phyloP scores from a whole-genome alignment of 64 coral and sea anemone genomes.

The Dendrophyllia cribrosa region DNA sequence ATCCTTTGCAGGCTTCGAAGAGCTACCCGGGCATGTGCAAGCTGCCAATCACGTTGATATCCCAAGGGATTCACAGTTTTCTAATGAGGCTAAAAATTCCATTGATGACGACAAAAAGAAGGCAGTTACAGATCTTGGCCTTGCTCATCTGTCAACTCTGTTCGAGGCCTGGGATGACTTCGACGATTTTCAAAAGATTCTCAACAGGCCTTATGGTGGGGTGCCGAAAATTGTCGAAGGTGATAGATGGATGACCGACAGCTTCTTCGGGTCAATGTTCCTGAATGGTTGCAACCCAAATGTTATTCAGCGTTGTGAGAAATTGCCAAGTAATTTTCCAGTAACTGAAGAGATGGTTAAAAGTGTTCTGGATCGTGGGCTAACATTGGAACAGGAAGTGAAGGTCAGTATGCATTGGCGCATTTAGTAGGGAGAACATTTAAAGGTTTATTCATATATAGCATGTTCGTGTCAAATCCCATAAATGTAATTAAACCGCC shows the following conservation, averaged over 20 bases:
- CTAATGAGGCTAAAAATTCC: slow-evolving; percentile 58
- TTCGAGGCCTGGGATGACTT: slow-evolving; percentile 69
- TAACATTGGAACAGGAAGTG: slow-evolving; percentile 72
- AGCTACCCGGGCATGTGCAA: slow-evolving; percentile 74
- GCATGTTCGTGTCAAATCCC: too few species aligned
- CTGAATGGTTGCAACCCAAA: slow-evolving; percentile 91
- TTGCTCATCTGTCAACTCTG: slow-evolving; percentile 62
- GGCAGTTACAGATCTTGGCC: slow-evolving; percentile 55
- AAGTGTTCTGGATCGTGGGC: slow-evolving; percentile 79
- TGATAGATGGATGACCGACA: slow-evolving; percentile 85
- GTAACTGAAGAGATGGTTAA: slow-evolving; percentile 69
- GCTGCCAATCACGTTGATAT: slow-evolving; percentile 72
- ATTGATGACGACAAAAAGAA: slow-evolving; percentile 48
- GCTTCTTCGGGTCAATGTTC: slow-evolving; percentile 81
- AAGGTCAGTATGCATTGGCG: slow-evolving; percentile 25
- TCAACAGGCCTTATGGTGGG: slow-evolving; percentile 23
- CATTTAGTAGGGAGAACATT: not conserved
- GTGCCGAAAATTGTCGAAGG: slow-evolving; percentile 65
- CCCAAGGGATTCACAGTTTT: slow-evolving; percentile 82
- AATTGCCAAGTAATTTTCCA: slow-evolving; percentile 76
- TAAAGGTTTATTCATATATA: not conserved
- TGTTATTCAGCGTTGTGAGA: slow-evolving; percentile 73
- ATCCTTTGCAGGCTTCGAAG: slow-evolving; percentile 2
- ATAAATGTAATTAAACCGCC: too few species aligned
- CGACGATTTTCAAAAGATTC: slow-evolving; percentile 80